Evolutionary conservation across 2,888 invertebrate species (phyloP).

Genomic region (Falcaria lacertinaria): DNA sequence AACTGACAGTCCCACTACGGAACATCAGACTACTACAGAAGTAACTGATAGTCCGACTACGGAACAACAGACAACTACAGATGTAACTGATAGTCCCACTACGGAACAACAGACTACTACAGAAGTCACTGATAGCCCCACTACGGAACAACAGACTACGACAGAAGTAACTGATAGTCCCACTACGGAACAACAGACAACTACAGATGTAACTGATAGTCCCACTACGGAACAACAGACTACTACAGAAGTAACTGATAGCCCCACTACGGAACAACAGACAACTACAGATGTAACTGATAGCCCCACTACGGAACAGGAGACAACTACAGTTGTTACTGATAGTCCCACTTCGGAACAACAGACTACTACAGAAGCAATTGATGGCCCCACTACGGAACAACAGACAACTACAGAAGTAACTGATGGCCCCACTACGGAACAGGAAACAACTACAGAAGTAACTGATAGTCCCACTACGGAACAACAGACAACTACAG

Average conservation of each 20-base stretch:
- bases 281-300: slow-evolving; percentile 1
- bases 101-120: neutral
- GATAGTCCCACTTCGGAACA: neutral
- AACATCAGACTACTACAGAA: neutral
- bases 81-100: neutral
- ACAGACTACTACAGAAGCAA: neutral
- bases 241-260: neutral
- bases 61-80: too few species aligned
- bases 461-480: neutral
- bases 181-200: neutral
- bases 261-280: neutral
- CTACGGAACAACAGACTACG: neutral
- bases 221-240: neutral
- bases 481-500: neutral
- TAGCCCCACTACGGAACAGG: neutral
- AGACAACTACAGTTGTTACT: too few species aligned
- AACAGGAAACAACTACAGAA: slow-evolving; percentile 1
- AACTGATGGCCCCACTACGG: neutral
- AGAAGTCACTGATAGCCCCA: neutral
- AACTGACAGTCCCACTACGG: neutral
- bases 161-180: neutral
- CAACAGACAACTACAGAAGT: slow-evolving; percentile 1
- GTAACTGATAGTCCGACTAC: neutral
- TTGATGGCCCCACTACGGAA: neutral
- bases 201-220: neutral